Evolutionary conservation across 2,113 vertebrate genomes (phyloP).

Genomic region (Fregetta grallaria): DNA sequence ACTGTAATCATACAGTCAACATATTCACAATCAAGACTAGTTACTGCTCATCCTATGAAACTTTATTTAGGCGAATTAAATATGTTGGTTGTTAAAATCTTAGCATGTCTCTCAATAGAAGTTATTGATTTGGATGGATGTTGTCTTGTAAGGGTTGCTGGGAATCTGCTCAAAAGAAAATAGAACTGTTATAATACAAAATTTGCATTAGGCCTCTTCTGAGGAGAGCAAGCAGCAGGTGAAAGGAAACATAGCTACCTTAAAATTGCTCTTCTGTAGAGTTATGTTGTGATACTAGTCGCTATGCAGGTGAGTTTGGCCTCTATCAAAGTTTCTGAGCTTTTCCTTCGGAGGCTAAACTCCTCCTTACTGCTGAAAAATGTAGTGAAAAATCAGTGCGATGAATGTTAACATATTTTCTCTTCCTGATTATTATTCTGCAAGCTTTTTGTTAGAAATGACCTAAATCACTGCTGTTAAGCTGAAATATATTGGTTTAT

Average conservation of each 20-base stretch:
- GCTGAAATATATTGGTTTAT: neutral
- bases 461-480: neutral
- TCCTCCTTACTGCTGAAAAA: neutral
- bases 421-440: neutral
- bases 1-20: neutral
- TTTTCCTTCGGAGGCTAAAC: neutral
- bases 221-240: neutral
- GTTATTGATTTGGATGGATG: neutral
- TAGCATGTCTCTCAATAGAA: neutral
- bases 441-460: neutral
- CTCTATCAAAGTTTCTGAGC: neutral
- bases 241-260: neutral
- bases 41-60: constrained; percentile 18
- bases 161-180: neutral
- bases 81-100: neutral
- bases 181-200: neutral
- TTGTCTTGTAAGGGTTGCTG: neutral
- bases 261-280: neutral
- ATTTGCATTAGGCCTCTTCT: neutral
- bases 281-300: neutral
- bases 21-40: neutral
- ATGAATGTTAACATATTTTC: neutral
- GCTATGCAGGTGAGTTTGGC: neutral
- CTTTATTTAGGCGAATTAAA: constrained; percentile 34
- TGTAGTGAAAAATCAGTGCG: neutral